Percentiles rank a stretch among this genome's conserved stretches.
Evolutionary conservation across 2,113 vertebrate species (phyloP).

Genomic region (Rhabdornis inornatus): DNA sequence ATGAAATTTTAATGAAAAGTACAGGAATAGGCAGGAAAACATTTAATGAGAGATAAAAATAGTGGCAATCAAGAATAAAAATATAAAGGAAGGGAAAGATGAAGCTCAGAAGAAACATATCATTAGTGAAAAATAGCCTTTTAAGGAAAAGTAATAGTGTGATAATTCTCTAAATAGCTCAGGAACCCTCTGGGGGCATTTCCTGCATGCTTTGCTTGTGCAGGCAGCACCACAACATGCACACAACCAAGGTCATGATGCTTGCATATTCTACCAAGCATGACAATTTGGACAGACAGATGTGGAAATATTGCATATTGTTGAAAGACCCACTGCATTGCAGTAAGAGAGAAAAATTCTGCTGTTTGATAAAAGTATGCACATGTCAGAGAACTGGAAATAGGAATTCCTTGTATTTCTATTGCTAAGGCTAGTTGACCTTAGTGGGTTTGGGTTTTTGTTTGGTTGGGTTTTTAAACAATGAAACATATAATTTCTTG

Average conservation of each 20-base stretch:
- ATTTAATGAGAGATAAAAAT: background rate
- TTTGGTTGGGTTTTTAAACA: background rate
- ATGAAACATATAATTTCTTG: background rate
- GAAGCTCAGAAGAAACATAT: background rate
- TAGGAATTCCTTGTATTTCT: background rate
- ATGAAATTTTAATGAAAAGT: background rate
- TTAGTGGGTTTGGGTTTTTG: background rate
- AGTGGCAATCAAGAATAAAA: background rate
- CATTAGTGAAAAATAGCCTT: background rate
- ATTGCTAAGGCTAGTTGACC: background rate
- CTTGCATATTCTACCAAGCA: background rate
- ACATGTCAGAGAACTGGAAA: background rate
- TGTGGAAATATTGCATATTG: background rate
- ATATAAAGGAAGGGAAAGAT: background rate
- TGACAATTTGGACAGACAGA: background rate
- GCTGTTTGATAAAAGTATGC: background rate
- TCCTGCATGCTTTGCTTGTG: background rate
- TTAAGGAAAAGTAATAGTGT: background rate
- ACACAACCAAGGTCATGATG: background rate
- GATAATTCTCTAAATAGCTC: background rate
- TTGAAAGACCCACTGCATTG: background rate
- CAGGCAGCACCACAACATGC: background rate
- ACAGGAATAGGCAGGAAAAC: background rate
- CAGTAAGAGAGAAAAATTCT: background rate
- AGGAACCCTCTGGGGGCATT: background rate